phyloP scores from a whole-genome alignment of 2,797 vertebrate genomes.

The Melanotaenia boesemani region DNA sequence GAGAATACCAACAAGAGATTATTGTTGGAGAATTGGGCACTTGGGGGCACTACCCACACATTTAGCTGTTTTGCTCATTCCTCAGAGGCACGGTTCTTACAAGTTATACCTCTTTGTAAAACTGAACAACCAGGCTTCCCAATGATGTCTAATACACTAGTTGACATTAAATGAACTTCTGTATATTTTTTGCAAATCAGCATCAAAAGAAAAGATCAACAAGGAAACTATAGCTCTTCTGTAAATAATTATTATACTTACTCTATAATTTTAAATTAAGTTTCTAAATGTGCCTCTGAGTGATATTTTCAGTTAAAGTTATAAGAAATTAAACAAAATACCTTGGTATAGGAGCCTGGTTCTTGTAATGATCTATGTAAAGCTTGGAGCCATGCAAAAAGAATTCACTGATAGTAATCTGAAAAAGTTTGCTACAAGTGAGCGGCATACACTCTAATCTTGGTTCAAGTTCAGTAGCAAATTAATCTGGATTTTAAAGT shows the following conservation, averaged over 20 bases:
- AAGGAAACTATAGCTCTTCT: background rate
- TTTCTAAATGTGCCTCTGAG: background rate
- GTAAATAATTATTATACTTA: background rate
- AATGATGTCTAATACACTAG: background rate
- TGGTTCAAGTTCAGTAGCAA: background rate
- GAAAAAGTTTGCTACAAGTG: background rate
- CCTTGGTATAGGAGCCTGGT: background rate
- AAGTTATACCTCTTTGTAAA: background rate
- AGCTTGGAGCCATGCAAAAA: background rate
- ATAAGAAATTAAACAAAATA: background rate
- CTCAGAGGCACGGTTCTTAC: background rate
- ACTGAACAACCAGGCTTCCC: background rate
- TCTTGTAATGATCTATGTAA: background rate
- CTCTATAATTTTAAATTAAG: background rate
- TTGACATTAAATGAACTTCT: background rate
- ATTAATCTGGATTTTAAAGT: background rate
- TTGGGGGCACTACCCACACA: too few species aligned
- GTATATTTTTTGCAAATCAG: background rate
- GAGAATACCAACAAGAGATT: background rate
- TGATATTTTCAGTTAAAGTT: background rate
- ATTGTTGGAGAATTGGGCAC: too few species aligned
- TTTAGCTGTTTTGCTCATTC: background rate
- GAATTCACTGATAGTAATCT: background rate
- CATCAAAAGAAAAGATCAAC: background rate
- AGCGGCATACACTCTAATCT: background rate